Conservation (phyloP, 1,140 invertebrate species). For the Pseudomyrmex concolor region DNA sequence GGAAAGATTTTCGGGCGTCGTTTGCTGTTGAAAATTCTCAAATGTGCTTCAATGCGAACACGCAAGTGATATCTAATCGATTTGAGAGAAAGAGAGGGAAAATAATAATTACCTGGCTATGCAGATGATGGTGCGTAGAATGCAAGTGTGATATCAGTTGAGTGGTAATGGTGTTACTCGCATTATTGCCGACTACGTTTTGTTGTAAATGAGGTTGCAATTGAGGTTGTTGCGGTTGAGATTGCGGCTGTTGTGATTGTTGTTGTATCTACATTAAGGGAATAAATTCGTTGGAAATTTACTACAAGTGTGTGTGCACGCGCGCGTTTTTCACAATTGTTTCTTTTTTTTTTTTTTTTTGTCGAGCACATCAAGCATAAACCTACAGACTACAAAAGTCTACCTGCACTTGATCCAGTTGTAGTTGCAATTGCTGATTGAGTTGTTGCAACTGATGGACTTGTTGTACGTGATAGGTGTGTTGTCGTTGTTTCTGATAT, state of each 20-base stretch:
- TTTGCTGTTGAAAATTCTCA: slow-evolving; percentile 67
- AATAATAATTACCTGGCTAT: slow-evolving; percentile 76
- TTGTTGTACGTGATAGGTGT: slow-evolving; percentile 83
- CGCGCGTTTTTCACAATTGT: neutral
- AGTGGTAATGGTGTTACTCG: slow-evolving; percentile 78
- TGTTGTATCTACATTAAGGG: slow-evolving; percentile 80
- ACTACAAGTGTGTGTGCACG: neutral
- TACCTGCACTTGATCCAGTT: slow-evolving; percentile 82
- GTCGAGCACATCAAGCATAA: neutral
- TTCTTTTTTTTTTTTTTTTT: neutral
- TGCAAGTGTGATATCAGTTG: slow-evolving; percentile 84
- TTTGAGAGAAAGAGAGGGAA: neutral
- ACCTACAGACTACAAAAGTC: neutral
- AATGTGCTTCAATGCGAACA: neutral
- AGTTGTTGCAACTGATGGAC: slow-evolving; percentile 82
- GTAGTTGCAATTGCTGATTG: slow-evolving; percentile 84
- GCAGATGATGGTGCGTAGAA: slow-evolving; percentile 79
- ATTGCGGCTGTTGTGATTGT: slow-evolving; percentile 81
- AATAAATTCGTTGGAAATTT: neutral
- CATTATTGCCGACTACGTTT: slow-evolving; percentile 75
- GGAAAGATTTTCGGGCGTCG: slow-evolving; percentile 74
- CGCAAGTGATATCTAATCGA: neutral
- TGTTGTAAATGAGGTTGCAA: slow-evolving; percentile 72
- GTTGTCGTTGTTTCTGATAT: slow-evolving; percentile 84
- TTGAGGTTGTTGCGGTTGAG: slow-evolving; percentile 79